phyloP scores from a whole-genome alignment of 2,113 vertebrate genomes.

The Meriones unguiculatus region DNA sequence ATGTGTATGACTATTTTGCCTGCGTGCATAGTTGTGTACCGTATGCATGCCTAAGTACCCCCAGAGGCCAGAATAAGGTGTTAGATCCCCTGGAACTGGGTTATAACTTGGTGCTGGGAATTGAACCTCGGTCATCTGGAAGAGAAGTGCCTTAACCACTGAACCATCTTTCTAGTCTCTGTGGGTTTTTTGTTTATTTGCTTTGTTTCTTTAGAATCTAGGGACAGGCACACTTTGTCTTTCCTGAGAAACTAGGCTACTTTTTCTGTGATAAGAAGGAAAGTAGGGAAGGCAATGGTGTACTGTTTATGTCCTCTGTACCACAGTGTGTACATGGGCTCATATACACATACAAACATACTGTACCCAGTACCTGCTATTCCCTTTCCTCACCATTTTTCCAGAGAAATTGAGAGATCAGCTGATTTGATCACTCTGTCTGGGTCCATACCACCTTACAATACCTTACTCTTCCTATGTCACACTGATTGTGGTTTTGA shows the following conservation, averaged over 20 bases:
- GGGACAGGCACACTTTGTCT: not conserved
- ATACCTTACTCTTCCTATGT: not conserved
- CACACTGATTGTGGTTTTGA: not conserved
- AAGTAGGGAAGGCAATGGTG: not conserved
- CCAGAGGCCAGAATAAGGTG: not conserved
- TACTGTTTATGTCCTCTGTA: fast-evolving
- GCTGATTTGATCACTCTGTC: not conserved
- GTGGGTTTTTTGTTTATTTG: not conserved
- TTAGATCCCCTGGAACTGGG: no score
- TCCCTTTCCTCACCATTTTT: not conserved
- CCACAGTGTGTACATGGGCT: fast-evolving
- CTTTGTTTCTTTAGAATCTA: not conserved
- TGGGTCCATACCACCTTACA: not conserved
- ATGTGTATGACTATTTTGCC: not conserved
- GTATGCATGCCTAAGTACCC: not conserved
- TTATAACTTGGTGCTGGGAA: not conserved
- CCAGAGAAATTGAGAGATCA: not conserved
- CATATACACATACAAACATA: fast-evolving
- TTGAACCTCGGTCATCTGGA: not conserved
- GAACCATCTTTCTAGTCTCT: not conserved
- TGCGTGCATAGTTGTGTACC: not conserved
- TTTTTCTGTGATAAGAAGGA: not conserved
- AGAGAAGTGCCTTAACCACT: not conserved
- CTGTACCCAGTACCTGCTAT: not conserved
- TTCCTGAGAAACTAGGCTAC: not conserved